Percentiles rank a stretch among this genome's conserved stretches.
phyloP scores from a whole-genome alignment of 2,113 vertebrate species.

The Motacilla tschutschensis region DNA sequence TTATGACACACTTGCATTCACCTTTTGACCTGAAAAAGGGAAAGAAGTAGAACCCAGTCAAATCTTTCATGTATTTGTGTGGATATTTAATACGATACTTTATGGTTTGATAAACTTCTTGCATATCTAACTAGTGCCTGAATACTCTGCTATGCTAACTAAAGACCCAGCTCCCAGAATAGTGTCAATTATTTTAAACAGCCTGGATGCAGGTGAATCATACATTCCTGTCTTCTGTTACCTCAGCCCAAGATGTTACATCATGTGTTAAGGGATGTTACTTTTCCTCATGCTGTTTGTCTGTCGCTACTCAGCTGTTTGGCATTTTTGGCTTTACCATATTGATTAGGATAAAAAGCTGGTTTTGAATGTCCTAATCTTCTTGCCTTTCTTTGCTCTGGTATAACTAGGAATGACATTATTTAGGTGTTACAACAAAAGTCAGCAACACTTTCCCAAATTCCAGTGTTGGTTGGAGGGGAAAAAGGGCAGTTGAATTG shows the following conservation, averaged over 20 bases:
- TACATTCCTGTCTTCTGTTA: not conserved
- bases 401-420: not conserved
- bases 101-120: constrained; percentile 20
- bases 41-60: constrained; percentile 52
- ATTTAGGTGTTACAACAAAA: not conserved
- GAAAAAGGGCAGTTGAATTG: not conserved
- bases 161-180: not conserved
- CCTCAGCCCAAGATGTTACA: not conserved
- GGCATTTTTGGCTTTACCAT: not conserved
- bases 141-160: constrained; percentile 33
- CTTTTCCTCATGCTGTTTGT: not conserved
- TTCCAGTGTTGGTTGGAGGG: not conserved
- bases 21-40: constrained; percentile 55
- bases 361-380: not conserved
- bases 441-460: not conserved
- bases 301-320: not conserved
- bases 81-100: constrained; percentile 51
- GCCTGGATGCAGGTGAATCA: not conserved
- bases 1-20: constrained; percentile 49
- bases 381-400: not conserved
- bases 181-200: not conserved
- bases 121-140: constrained; percentile 39
- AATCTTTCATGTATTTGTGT: constrained; percentile 34
- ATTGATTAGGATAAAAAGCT: not conserved
- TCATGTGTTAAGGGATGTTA: not conserved